Evolutionary conservation across 2,797 vertebrate genomes (phyloP).

Genomic region (Falco biarmicus): DNA sequence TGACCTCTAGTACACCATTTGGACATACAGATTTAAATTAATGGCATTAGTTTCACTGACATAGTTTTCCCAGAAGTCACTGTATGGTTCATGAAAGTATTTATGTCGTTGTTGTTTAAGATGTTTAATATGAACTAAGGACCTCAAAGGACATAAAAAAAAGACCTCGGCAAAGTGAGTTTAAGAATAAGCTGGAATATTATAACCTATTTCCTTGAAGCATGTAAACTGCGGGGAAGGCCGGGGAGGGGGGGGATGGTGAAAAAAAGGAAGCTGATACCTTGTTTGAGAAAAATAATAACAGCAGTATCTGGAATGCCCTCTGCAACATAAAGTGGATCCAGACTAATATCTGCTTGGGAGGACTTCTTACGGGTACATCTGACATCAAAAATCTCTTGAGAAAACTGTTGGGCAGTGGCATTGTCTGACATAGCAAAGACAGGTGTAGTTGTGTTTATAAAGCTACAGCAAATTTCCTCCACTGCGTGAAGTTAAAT

Average conservation of each 20-base stretch:
- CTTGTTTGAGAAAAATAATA: background rate
- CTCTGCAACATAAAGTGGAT: background rate
- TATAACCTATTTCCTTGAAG: background rate
- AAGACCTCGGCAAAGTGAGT: background rate
- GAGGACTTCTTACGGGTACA: background rate
- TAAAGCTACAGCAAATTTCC: background rate
- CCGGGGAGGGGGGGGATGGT: no score
- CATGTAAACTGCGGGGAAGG: accelerated
- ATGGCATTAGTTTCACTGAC: background rate
- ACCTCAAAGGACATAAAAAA: background rate
- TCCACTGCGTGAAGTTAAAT: background rate
- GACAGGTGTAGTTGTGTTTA: background rate
- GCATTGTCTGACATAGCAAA: background rate
- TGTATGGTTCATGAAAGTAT: background rate
- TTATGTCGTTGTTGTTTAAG: background rate
- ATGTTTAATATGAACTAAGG: background rate
- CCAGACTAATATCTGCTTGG: background rate
- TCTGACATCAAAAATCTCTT: background rate
- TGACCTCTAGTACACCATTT: background rate
- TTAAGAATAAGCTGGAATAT: background rate
- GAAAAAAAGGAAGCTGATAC: no score
- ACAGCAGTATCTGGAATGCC: background rate
- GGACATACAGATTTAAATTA: constrained; percentile 1
- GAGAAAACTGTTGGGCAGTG: background rate
- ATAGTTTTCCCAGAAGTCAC: background rate